Conservation (phyloP, 2,888 invertebrate genomes). For the Spodoptera littoralis region DNA sequence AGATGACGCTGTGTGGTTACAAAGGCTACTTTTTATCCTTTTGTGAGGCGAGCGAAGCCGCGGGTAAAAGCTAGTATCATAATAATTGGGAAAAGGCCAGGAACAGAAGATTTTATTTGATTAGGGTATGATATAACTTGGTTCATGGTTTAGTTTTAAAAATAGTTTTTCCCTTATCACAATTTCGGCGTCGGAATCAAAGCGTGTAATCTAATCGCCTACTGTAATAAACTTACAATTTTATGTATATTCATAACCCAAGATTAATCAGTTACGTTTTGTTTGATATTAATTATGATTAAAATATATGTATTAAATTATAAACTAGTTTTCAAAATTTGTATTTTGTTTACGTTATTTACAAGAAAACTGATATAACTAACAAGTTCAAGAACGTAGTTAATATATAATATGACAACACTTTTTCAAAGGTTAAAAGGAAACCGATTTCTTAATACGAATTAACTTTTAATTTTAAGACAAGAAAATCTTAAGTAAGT, state of each 20-base stretch:
- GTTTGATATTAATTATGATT: conserved; percentile 19
- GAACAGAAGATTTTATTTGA: too few species aligned
- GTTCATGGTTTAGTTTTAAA: too few species aligned
- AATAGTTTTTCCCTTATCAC: too few species aligned
- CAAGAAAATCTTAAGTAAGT: background rate
- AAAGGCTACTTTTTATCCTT: too few species aligned
- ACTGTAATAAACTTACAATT: background rate
- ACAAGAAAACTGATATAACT: conserved; percentile 17
- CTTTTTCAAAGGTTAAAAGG: conserved; percentile 16
- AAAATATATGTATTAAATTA: conserved; percentile 7
- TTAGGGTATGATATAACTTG: too few species aligned
- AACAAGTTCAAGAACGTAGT: conserved; percentile 32
- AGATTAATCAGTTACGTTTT: conserved; percentile 34
- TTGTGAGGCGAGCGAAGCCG: too few species aligned
- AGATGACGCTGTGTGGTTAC: too few species aligned
- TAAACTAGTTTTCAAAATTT: conserved; percentile 39
- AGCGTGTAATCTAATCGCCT: conserved; percentile 24
- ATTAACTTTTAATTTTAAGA: background rate
- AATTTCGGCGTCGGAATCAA: background rate
- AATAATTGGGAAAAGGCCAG: too few species aligned
- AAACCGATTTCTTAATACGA: background rate
- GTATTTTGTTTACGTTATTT: conserved; percentile 41
- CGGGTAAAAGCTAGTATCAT: too few species aligned
- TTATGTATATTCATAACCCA: conserved; percentile 42
- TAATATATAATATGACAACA: conserved; percentile 3